These are phyloP conservation scores for Platyscapa corneri DNA, from an alignment of 1,140 invertebrate genomes.

Conservation along the genomic window DNA sequence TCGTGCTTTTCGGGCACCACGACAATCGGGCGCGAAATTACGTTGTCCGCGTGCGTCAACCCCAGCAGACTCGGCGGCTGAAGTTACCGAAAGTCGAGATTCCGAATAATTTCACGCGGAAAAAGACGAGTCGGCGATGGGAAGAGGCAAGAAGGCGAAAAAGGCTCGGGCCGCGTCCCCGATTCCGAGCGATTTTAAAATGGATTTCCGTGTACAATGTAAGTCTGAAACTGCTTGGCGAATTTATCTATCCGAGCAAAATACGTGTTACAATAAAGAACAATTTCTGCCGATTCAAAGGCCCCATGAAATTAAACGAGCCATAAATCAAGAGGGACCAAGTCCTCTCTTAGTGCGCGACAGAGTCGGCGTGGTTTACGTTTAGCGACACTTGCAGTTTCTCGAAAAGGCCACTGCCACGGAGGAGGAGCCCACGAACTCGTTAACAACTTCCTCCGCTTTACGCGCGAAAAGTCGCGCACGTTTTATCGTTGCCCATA, in stretches of 20 bases:
- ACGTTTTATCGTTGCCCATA: slow-evolving; percentile 61
- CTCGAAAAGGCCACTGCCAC: background rate
- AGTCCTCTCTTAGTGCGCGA: background rate
- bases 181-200: background rate
- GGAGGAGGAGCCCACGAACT: slow-evolving; percentile 21
- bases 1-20: background rate
- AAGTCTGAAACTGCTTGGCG: background rate
- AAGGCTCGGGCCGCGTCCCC: too few species aligned
- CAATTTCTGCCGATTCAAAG: slow-evolving; percentile 23
- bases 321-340: slow-evolving; percentile 28
- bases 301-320: slow-evolving; percentile 23
- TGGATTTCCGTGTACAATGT: background rate
- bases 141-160: too few species aligned
- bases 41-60: background rate
- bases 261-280: background rate
- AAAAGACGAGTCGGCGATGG: too few species aligned
- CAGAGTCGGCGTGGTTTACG: slow-evolving; percentile 13
- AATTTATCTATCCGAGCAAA: background rate
- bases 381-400: slow-evolving; percentile 20
- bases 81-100: too few species aligned
- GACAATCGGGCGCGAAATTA: background rate
- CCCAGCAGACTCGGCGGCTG: background rate
- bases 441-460: slow-evolving; percentile 60
- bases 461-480: slow-evolving; percentile 58
- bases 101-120: too few species aligned